These are phyloP conservation scores for Passerina amoena DNA, from an alignment of 2,113 vertebrate genomes.

Conservation along the genomic window DNA sequence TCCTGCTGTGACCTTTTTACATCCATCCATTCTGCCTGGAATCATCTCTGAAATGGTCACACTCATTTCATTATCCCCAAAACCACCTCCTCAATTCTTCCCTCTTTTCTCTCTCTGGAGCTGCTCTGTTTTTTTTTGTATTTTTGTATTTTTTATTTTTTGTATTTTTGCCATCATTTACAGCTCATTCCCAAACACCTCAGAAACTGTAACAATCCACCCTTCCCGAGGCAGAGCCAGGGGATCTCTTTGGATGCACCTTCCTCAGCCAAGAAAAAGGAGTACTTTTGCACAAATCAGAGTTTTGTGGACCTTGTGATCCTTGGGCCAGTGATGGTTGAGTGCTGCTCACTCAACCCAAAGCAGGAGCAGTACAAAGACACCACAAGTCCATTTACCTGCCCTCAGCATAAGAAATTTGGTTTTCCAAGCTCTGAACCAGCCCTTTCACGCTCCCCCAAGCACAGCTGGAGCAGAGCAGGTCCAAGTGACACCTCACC, in stretches of 20 bases:
- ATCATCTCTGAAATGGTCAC: not conserved
- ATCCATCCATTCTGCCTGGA: not conserved
- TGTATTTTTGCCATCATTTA: not conserved
- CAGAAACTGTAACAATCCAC: not conserved
- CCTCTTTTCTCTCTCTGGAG: not conserved
- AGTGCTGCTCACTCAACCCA: not conserved
- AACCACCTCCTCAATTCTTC: not conserved
- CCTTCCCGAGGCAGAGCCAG: not conserved
- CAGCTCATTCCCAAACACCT: not conserved
- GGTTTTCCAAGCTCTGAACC: not conserved
- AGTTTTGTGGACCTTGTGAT: not conserved
- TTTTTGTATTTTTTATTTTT: not conserved
- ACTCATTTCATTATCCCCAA: no score
- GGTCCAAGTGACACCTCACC: not conserved
- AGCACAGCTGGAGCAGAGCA: not conserved
- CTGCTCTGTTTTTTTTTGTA: not conserved
- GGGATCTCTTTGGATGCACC: not conserved
- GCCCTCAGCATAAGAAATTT: not conserved
- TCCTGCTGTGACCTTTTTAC: not conserved
- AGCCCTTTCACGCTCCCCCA: not conserved
- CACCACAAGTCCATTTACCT: not conserved
- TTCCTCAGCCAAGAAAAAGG: not conserved
- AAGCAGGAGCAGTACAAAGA: not conserved
- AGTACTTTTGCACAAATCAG: not conserved
- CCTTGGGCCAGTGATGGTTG: not conserved